Evolutionary conservation across 2,113 vertebrate species (phyloP).

Genomic region (Pycnonotus jocosus): DNA sequence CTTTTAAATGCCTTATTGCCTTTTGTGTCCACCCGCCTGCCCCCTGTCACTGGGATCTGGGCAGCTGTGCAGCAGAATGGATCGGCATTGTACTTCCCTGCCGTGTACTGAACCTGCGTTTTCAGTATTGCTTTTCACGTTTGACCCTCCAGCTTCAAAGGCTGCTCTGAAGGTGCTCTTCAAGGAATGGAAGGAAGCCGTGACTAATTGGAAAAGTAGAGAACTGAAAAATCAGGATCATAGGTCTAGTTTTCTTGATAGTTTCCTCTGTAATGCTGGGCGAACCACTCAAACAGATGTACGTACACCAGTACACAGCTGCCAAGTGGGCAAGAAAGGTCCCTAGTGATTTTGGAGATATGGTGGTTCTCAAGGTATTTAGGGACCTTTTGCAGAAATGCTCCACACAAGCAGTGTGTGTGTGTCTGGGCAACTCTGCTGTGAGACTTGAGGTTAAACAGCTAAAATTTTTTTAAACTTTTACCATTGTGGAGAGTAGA

Average conservation of each 20-base stretch:
- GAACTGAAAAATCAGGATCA: neutral
- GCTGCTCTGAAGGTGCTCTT: neutral
- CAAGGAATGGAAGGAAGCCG: neutral
- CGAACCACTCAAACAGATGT: neutral
- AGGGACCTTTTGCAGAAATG: neutral
- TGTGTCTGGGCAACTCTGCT: neutral
- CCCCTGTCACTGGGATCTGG: neutral
- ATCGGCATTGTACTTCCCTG: neutral
- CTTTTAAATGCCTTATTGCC: neutral
- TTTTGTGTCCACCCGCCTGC: neutral
- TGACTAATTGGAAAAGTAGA: conserved; percentile 14
- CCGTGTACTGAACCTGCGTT: neutral
- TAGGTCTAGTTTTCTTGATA: neutral
- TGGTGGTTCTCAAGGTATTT: neutral
- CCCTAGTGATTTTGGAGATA: neutral
- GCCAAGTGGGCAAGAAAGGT: neutral
- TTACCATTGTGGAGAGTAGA: neutral
- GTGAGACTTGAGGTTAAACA: neutral
- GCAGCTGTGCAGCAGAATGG: neutral
- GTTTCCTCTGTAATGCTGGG: neutral
- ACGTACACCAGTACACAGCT: neutral
- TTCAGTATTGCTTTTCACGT: neutral
- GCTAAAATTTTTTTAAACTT: neutral
- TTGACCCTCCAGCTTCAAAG: conserved; percentile 12
- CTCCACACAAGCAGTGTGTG: neutral